Evolutionary conservation across 2,888 invertebrate species (phyloP).

Genomic region (Euplagia quadripunctaria): DNA sequence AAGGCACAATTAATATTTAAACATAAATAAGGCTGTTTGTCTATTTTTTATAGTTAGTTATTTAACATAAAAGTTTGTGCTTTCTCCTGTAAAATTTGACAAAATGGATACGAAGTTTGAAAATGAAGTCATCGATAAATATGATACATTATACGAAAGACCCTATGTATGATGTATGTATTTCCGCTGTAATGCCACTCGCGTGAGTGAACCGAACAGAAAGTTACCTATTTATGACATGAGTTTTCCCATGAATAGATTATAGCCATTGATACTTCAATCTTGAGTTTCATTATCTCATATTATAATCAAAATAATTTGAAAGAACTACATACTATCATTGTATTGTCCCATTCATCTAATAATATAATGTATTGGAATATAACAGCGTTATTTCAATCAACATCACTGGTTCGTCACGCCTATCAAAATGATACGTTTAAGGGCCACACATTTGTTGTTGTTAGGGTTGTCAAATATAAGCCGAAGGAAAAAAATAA

Average conservation of each 20-base stretch:
- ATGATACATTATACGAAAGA: too few relatives aligned
- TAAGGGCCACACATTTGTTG: constrained; percentile 51
- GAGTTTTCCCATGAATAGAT: constrained; percentile 14
- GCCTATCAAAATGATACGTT: constrained; percentile 52
- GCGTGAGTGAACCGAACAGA: neutral
- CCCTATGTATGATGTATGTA: neutral
- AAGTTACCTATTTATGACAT: neutral
- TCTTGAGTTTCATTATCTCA: constrained; percentile 13
- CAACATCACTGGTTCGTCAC: constrained; percentile 48
- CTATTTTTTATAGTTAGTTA: too few relatives aligned
- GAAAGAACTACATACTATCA: constrained; percentile 23
- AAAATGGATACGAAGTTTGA: too few relatives aligned
- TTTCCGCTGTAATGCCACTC: neutral
- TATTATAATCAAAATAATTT: constrained; percentile 18
- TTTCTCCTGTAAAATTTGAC: too few relatives aligned
- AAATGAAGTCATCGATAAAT: too few relatives aligned
- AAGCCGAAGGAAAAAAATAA: neutral
- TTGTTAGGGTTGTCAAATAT: constrained; percentile 39
- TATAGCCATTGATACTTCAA: constrained; percentile 14
- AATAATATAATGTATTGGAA: constrained; percentile 22
- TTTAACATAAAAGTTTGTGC: too few relatives aligned
- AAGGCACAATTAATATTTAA: too few relatives aligned
- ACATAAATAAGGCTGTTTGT: too few relatives aligned
- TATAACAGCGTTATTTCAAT: constrained; percentile 49
- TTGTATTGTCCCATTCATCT: constrained; percentile 47